Percentiles rank a stretch among this genome's conserved stretches.
Evolutionary conservation across 2,113 vertebrate species (phyloP).

Genomic region (Macquaria ambigua): DNA sequence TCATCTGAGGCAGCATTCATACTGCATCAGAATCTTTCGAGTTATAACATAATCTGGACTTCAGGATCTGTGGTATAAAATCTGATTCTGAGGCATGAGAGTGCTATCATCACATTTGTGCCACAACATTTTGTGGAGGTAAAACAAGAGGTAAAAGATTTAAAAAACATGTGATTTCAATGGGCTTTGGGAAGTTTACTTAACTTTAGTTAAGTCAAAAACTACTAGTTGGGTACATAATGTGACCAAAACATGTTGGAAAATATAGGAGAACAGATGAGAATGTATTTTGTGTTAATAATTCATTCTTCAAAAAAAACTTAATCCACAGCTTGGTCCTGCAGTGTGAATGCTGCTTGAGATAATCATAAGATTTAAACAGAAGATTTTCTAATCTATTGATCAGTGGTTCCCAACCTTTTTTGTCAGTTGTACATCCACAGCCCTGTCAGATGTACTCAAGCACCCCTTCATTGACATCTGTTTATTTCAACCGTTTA

Average conservation of each 20-base stretch:
- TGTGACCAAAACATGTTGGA: not conserved
- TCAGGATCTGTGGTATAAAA: not conserved
- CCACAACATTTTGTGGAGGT: not conserved
- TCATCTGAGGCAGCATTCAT: constrained; percentile 5
- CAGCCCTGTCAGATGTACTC: not conserved
- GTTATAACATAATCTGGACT: not conserved
- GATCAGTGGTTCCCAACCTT: not conserved
- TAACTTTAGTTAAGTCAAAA: not conserved
- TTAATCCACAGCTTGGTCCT: not conserved
- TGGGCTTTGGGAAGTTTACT: not conserved
- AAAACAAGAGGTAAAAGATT: not conserved
- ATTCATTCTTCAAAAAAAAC: not conserved
- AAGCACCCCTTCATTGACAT: not conserved
- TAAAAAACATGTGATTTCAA: not conserved
- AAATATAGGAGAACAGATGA: not conserved
- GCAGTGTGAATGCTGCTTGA: not conserved
- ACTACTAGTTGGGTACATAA: not conserved
- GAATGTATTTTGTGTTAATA: not conserved
- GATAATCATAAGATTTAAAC: not conserved
- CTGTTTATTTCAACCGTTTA: not conserved
- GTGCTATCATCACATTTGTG: not conserved
- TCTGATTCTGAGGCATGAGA: not conserved
- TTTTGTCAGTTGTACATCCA: not conserved
- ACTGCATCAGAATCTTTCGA: not conserved
- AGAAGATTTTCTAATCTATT: not conserved